phyloP scores from a whole-genome alignment of 2,113 vertebrate species.

The Elgaria multicarinata region DNA sequence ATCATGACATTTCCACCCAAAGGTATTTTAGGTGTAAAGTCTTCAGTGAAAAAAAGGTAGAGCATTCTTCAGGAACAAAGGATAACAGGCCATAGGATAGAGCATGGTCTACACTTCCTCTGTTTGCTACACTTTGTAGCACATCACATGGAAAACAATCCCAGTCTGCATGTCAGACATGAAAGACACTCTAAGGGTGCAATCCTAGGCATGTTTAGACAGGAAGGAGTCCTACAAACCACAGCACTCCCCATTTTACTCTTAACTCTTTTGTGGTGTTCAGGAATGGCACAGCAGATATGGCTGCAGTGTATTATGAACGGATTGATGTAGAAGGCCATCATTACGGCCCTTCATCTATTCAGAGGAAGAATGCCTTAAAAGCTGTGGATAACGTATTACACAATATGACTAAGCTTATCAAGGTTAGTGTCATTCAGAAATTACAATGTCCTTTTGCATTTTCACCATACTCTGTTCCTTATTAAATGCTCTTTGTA shows the following conservation, averaged over 20 bases:
- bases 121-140: background rate
- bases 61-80: background rate
- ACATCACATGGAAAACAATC: background rate
- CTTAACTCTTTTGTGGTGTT: background rate
- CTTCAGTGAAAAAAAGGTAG: background rate
- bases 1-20: background rate
- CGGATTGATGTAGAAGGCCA: conserved; percentile 93
- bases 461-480: background rate
- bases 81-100: background rate
- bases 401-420: conserved; percentile 81
- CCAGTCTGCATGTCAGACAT: background rate
- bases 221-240: too few relatives aligned
- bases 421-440: conserved; percentile 79
- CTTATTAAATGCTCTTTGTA: background rate
- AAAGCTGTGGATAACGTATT: conserved; percentile 84
- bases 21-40: background rate
- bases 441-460: background rate
- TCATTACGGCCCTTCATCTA: conserved; percentile 87
- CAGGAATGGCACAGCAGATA: conserved; percentile 80
- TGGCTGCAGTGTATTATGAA: conserved; percentile 92
- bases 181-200: background rate
- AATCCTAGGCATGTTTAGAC: too few relatives aligned
- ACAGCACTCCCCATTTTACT: background rate
- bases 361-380: conserved; percentile 80
- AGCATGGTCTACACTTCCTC: background rate